phyloP scores from a whole-genome alignment of 1,140 invertebrate genomes.

The Pinna nobilis region DNA sequence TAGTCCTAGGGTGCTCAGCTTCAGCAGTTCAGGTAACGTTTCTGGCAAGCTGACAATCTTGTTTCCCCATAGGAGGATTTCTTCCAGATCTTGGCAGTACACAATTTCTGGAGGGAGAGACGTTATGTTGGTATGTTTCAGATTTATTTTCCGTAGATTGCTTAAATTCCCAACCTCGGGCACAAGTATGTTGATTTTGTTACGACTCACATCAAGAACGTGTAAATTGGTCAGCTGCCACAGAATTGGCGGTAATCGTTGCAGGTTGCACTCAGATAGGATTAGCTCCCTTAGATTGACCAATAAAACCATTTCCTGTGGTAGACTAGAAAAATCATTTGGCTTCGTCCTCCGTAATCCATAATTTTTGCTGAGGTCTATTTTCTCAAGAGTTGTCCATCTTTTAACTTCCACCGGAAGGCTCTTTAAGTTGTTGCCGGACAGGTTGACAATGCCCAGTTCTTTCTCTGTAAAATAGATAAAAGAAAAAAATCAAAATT shows the following conservation, averaged over 20 bases:
- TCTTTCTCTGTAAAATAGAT: conserved; percentile 61
- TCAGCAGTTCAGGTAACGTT: conserved; percentile 68
- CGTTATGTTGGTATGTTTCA: conserved; percentile 72
- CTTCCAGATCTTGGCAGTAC: conserved; percentile 72
- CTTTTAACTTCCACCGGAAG: conserved; percentile 67
- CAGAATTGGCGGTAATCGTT: conserved; percentile 70
- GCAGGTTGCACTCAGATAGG: conserved; percentile 73
- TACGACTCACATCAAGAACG: conserved; percentile 68
- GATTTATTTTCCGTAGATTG: conserved; percentile 65
- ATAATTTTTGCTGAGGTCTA: conserved; percentile 70
- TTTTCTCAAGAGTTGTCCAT: conserved; percentile 63
- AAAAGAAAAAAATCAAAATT: background rate
- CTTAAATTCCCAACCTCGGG: conserved; percentile 72
- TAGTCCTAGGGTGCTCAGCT: conserved; percentile 65
- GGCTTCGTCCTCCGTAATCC: conserved; percentile 67
- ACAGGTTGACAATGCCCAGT: conserved; percentile 66
- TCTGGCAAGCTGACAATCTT: conserved; percentile 73
- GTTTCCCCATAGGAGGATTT: conserved; percentile 73
- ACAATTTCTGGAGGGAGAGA: conserved; percentile 73
- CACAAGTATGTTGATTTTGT: conserved; percentile 70
- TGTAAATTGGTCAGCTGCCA: conserved; percentile 64
- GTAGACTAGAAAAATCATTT: conserved; percentile 69
- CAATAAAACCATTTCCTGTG: conserved; percentile 64
- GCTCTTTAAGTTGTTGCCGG: conserved; percentile 71
- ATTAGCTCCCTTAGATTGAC: conserved; percentile 63